phyloP scores from a whole-genome alignment of 92 coral and sea anemone genomes.

The Umimayanthus kanabou region DNA sequence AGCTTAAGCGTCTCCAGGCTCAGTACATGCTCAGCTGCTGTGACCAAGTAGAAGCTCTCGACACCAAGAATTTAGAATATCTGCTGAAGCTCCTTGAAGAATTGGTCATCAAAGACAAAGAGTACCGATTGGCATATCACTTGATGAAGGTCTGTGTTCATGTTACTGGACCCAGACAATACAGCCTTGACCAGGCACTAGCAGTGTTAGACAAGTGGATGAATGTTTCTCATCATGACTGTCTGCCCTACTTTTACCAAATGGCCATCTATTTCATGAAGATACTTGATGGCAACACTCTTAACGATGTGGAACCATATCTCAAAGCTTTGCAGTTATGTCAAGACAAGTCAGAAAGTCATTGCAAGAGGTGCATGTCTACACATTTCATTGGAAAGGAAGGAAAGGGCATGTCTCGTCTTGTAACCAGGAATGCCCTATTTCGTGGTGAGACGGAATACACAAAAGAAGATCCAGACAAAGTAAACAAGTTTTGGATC shows the following conservation, averaged over 20 bases:
- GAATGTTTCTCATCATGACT: conserved; percentile 47
- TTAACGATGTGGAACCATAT: conserved; percentile 51
- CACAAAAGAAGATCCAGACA: conserved; percentile 44
- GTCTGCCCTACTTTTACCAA: conserved; percentile 71
- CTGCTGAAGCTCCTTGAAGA: conserved; percentile 68
- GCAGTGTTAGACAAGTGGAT: conserved; percentile 67
- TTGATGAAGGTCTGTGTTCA: conserved; percentile 71
- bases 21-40: conserved; percentile 56
- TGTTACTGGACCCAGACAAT: conserved; percentile 59
- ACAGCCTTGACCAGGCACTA: conserved; percentile 74
- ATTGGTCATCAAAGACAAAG: conserved; percentile 60
- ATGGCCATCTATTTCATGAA: conserved; percentile 72
- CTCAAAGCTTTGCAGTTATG: conserved; percentile 50
- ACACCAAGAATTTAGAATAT: conserved; percentile 44
- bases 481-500: conserved; percentile 55
- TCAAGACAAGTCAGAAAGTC: conserved; percentile 68
- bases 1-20: conserved; percentile 76
- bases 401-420: conserved; percentile 84
- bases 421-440: conserved; percentile 59
- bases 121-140: conserved; percentile 54
- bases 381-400: conserved; percentile 65
- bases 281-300: conserved; percentile 69
- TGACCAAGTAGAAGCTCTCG: conserved; percentile 55
- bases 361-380: conserved; percentile 62
- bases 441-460: conserved; percentile 71